Conservation (phyloP, 2,797 vertebrate species). For the Brachymystax lenok region DNA sequence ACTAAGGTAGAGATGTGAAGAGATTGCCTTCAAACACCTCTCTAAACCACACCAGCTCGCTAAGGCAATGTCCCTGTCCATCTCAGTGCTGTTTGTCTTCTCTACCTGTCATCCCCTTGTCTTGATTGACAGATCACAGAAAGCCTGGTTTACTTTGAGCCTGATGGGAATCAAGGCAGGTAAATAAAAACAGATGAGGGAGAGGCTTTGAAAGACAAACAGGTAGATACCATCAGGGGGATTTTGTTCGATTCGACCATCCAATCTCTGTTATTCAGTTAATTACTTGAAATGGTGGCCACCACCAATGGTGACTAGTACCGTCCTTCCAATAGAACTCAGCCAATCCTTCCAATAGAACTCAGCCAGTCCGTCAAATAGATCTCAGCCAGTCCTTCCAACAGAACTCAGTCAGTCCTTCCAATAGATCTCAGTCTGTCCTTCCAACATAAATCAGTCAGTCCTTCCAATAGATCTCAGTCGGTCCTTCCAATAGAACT, state of each 20-base stretch:
- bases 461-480: neutral
- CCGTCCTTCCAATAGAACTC: neutral
- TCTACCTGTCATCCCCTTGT: neutral
- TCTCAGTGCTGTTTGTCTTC: neutral
- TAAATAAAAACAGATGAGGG: neutral
- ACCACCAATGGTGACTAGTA: neutral
- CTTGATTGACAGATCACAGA: conserved; percentile 25
- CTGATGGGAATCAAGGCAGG: neutral
- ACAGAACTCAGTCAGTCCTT: too few relatives aligned
- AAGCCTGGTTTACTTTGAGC: conserved; percentile 13
- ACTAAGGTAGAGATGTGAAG: neutral
- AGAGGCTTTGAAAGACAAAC: conserved; percentile 3
- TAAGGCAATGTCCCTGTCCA: neutral
- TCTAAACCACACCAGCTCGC: neutral
- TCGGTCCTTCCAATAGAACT: neutral
- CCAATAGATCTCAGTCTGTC: neutral
- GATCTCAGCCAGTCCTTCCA: neutral
- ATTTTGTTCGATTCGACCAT: neutral
- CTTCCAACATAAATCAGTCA: neutral
- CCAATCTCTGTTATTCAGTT: neutral
- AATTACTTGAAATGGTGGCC: neutral
- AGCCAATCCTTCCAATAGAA: neutral
- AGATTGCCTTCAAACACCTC: neutral
- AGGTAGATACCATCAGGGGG: neutral
- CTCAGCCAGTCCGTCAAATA: neutral